Base-by-base conservation (phyloP, 2,113 vertebrate genomes). In the Isichthys henryi region DNA sequence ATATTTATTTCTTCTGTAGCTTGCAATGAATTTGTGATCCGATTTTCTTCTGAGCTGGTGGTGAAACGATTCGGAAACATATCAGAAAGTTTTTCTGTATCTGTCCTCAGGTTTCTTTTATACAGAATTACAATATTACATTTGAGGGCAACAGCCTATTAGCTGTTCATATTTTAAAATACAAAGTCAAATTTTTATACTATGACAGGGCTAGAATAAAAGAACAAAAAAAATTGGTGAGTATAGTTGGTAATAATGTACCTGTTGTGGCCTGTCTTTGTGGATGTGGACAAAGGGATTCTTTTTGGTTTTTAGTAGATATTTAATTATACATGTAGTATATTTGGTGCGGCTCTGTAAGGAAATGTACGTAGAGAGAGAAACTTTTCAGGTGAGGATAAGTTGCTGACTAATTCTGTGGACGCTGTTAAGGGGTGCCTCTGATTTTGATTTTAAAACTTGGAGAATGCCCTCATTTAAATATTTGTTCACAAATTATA, bases 271-370 rank as follows among this genome's bases (percentile, higher is more conserved):
- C 77, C 77, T 83, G 87, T 56, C 50, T 89, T 70, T 88, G 86
- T 89, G 82, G 89, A 90, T 89, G 86, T 88, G 92, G 91, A 89
- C 77, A 90, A 70, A 92, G 92, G 92, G 93, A 82, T 87, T 70
- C 52, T 88, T n/a, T 58, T 8, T 88, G 3, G 39, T 52, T 91
- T 88, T 84, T 74, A 48, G 46, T 74, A 48, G n/a, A 46, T 43
- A 80, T 46, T 88, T 27, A 74, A 74, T 88, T 74, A 88, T 49
- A 50, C 62, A n/a, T 88, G 56, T 70, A 66, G 46, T 88, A 45
- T 74, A 82, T 88, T 70, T 80, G 70, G 46, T 70, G 39, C 35
- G 23, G 43, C 66, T 88, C 3, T 88, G 23, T 74, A 6, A 43
- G 15, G 43, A 19, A 80, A 80, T 39, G 70, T 77, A 39, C 1